phyloP scores from a whole-genome alignment of 2,888 invertebrate species.

The Mesorhabditis sp. region DNA sequence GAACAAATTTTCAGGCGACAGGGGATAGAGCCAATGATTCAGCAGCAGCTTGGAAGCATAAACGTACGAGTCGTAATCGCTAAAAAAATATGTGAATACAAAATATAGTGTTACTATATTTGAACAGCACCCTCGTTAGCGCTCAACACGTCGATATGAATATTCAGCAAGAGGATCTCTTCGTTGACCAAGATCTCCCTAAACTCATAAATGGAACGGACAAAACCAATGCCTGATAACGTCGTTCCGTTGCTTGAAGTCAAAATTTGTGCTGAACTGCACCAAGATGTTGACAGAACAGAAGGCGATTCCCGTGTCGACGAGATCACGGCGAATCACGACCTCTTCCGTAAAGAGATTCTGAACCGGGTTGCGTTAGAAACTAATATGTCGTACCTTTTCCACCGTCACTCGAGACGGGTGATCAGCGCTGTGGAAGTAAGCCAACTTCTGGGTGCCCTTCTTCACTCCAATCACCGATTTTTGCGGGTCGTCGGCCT shows the following conservation, averaged over 20 bases:
- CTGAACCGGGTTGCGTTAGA: constrained; percentile 16
- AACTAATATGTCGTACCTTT: constrained; percentile 17
- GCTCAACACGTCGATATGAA: constrained; percentile 44
- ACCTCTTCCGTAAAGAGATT: constrained; percentile 26
- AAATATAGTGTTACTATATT: not conserved
- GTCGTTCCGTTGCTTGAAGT: constrained; percentile 43
- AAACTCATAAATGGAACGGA: constrained; percentile 3
- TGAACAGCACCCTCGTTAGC: constrained; percentile 25
- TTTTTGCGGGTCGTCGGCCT: constrained; percentile 14
- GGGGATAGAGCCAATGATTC: constrained; percentile 38
- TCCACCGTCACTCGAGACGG: constrained; percentile 24
- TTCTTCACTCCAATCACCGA: constrained; percentile 30
- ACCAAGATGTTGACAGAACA: constrained; percentile 40
- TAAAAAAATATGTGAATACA: constrained; percentile 15
- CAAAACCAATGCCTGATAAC: constrained; percentile 28
- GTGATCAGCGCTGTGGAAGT: constrained; percentile 29
- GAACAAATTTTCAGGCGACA: constrained; percentile 25
- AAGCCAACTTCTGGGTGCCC: constrained; percentile 26
- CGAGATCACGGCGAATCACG: constrained; percentile 41
- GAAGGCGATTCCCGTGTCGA: constrained; percentile 40
- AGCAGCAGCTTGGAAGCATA: constrained; percentile 26
- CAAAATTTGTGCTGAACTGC: constrained; percentile 52
- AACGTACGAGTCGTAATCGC: constrained; percentile 33
- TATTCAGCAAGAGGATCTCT: constrained; percentile 43
- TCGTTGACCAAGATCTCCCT: constrained; percentile 49